These are phyloP conservation scores for Toxotes jaculatrix DNA, from an alignment of 2,113 vertebrate genomes.

Conservation along the genomic window DNA sequence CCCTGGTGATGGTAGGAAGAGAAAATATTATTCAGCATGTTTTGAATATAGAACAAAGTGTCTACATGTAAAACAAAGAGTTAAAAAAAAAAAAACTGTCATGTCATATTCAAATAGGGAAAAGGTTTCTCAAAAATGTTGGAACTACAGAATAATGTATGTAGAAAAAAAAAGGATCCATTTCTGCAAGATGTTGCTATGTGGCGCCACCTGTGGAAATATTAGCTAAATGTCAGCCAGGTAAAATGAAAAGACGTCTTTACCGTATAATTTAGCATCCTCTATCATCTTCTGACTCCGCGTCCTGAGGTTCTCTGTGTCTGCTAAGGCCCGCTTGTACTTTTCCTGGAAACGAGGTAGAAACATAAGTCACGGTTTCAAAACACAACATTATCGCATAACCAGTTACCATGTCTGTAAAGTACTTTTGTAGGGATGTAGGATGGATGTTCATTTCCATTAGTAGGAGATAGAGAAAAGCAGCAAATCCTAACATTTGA, in stretches of 20 bases:
- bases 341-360: slow-evolving; percentile 87
- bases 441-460: no score
- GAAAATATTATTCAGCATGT: neutral
- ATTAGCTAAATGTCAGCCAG: neutral
- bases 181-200: neutral
- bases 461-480: no score
- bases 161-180: neutral
- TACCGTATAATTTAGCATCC: slow-evolving; percentile 95
- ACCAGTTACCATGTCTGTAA: neutral
- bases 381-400: neutral
- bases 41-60: neutral
- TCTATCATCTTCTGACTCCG: slow-evolving; percentile 94
- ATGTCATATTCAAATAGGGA: no score
- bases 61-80: no score
- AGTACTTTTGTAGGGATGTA: neutral
- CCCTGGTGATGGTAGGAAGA: slow-evolving; percentile 77
- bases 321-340: slow-evolving; percentile 95
- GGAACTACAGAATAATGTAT: neutral
- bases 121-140: no score
- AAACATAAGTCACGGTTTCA: neutral
- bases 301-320: slow-evolving; percentile 94
- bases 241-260: neutral
- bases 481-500: no score
- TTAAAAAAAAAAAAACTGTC: neutral
- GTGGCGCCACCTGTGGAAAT: neutral